These are phyloP conservation scores for Xerus inauris DNA, from an alignment of 2,113 vertebrate genomes.

Conservation along the genomic window DNA sequence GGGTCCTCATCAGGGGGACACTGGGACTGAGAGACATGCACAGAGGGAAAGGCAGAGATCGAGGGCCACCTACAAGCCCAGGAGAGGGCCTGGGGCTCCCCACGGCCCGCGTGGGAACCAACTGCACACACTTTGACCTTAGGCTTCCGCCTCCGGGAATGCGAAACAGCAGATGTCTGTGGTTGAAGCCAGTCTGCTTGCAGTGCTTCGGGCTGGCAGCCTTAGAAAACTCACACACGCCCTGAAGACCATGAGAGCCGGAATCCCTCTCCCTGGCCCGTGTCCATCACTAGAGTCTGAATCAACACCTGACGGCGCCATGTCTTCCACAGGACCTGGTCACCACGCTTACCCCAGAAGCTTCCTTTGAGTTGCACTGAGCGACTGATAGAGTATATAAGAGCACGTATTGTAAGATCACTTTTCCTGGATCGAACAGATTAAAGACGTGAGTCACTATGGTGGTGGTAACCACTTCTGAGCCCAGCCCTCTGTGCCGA, in stretches of 20 bases:
- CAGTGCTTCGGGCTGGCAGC: background rate
- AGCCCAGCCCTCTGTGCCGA: background rate
- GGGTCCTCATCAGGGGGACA: background rate
- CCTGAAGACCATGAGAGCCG: fast-evolving
- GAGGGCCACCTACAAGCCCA: fast-evolving
- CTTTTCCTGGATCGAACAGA: background rate
- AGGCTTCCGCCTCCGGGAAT: background rate
- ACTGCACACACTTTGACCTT: background rate
- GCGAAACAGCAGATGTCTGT: background rate
- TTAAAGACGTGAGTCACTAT: background rate
- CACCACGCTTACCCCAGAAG: background rate
- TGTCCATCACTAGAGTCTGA: background rate
- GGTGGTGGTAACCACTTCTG: background rate
- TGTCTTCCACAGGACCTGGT: background rate
- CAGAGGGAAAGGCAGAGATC: background rate
- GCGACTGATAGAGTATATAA: background rate
- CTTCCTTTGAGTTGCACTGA: background rate
- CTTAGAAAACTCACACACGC: background rate
- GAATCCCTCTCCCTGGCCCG: background rate
- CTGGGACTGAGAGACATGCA: background rate
- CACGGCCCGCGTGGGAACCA: background rate
- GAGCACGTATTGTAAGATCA: background rate
- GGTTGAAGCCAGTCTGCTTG: background rate
- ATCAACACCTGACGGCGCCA: too few species aligned
- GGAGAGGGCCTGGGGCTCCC: background rate